phyloP scores from a whole-genome alignment of 2,888 invertebrate genomes.

The Baccha elongata region DNA sequence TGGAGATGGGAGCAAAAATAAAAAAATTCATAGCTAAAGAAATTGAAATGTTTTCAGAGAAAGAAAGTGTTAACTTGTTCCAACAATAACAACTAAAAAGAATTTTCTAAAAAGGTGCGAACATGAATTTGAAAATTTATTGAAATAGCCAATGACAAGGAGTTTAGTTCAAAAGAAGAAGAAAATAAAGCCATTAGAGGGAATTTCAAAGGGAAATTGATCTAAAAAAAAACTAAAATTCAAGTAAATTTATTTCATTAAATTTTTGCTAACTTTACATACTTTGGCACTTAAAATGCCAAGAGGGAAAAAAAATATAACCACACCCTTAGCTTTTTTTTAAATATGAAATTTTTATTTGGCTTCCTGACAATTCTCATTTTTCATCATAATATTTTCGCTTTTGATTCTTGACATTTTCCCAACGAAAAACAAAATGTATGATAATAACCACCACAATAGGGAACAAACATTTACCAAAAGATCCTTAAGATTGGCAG shows the following conservation, averaged over 20 bases:
- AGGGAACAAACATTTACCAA: not conserved
- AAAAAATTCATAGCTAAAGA: slow-evolving; percentile 11
- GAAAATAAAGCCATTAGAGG: not conserved
- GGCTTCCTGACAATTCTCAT: too few species aligned
- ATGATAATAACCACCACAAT: not conserved
- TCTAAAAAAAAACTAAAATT: too few species aligned
- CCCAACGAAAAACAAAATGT: not conserved
- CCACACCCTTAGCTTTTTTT: too few species aligned
- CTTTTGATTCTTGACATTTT: too few species aligned
- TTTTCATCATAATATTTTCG: too few species aligned
- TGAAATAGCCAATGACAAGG: slow-evolving; percentile 45
- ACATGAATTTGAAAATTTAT: slow-evolving; percentile 45
- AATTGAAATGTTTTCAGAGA: slow-evolving; percentile 37
- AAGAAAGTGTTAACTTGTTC: not conserved
- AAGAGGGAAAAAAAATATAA: too few species aligned
- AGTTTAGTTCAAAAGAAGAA: not conserved
- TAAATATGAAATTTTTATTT: too few species aligned
- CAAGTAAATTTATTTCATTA: not conserved
- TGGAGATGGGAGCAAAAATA: not conserved
- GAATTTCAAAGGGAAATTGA: not conserved
- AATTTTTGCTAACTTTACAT: not conserved
- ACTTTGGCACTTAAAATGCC: too few species aligned
- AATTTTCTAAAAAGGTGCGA: slow-evolving; percentile 35
- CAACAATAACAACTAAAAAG: not conserved
- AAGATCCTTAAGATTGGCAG: not conserved